Evolutionary conservation across 2,113 vertebrate genomes (phyloP).

Genomic region (Chaetodon trifascialis): DNA sequence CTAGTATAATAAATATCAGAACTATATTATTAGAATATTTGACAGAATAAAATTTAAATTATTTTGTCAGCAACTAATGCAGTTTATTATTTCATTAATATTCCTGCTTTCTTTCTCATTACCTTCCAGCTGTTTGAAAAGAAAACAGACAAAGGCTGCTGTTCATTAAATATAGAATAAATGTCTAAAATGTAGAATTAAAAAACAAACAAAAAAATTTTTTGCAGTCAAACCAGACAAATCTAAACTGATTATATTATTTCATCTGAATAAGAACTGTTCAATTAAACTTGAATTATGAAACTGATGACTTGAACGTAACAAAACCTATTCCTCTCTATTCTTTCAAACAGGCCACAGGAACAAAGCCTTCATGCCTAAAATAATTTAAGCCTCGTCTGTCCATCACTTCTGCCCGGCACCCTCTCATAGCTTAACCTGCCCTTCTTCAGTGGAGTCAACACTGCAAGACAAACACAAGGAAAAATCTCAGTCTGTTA

Average conservation of each 20-base stretch:
- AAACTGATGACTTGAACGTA: background rate
- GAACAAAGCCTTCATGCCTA: constrained; percentile 53
- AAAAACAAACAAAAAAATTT: background rate
- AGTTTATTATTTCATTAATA: background rate
- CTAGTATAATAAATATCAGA: background rate
- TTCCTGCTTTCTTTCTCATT: background rate
- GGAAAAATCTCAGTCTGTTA: background rate
- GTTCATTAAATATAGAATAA: background rate
- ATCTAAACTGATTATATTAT: background rate
- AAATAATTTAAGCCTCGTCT: constrained; percentile 92
- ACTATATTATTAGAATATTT: background rate
- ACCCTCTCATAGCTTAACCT: constrained; percentile 89
- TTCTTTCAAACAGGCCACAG: background rate
- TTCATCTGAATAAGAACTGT: background rate
- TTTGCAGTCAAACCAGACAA: background rate
- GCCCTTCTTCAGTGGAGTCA: constrained; percentile 84
- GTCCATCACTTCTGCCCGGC: constrained; percentile 92
- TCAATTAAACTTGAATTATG: background rate
- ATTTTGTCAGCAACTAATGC: background rate
- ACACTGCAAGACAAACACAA: constrained; percentile 56
- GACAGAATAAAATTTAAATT: background rate
- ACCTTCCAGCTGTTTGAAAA: background rate
- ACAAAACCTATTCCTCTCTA: background rate
- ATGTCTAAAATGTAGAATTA: background rate
- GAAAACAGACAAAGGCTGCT: background rate